Base-by-base conservation (phyloP, 2,888 invertebrate genomes). In the Harmothoe impar region DNA sequence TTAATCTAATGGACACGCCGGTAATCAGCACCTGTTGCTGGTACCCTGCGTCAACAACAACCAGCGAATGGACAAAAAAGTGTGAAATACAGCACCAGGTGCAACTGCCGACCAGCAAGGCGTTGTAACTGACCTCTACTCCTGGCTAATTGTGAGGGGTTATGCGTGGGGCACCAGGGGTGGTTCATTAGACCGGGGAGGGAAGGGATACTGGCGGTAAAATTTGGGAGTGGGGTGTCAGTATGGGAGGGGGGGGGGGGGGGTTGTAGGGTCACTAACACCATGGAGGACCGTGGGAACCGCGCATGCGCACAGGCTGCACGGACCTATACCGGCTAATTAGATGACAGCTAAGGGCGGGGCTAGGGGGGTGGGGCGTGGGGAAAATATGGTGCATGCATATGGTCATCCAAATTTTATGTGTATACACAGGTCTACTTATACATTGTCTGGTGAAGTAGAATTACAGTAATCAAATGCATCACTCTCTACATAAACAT, bases 61-160 rank as follows among this genome's bases (percentile, higher is more conserved):
- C 23, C 20, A 62, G 23, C n/a, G 29, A 17, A 15, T 7, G 25
- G 72, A 62, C 20, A 20, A 62, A 62, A 62, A 72, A 72, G 72
- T 72, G 72, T 72, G 72, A 72, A 72, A 72, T 29, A 29, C n/a
- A 25, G 29, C 72, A 29, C 72, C 72, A 72, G 72, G 72, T 72
- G 72, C 72, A 72, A 72, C 25, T 29, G 29, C 25, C 62, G 62
- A 62, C 62, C 23, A 62, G 62, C 62, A 62, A 62, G 72, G 72
- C 72, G 29, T 29, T 15, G 25, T 17, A 72, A 72, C 29, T 15
- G 15, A 25, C 20, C 72, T 25, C 29, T 29, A 5, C n/a, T 5
- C 72, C 72, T 25, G 25, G 25, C 72, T 72, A 72, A 72, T 72
- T 72, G 72, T 23, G 72, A n/a, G 62, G 62, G 62, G 62, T 62